phyloP scores from a whole-genome alignment of 1,140 invertebrate species.

The Musca domestica region DNA sequence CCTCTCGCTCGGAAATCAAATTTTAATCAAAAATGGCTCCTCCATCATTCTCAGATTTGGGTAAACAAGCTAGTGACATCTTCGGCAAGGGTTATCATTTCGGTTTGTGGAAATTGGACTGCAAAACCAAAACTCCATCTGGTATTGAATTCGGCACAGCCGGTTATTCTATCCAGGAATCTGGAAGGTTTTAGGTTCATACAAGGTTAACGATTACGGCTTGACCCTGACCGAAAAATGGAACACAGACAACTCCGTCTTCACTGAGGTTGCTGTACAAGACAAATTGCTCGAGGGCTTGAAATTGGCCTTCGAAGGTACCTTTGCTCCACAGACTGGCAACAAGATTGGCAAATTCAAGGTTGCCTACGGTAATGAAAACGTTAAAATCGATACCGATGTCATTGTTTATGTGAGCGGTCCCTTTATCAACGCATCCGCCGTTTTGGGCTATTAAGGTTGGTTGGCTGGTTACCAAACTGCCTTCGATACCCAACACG shows the following conservation, averaged over 20 bases:
- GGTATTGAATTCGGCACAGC: conserved; percentile 91
- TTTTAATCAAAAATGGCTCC: conserved; percentile 87
- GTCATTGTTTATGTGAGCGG: conserved; percentile 85
- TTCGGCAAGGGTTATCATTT: conserved; percentile 97
- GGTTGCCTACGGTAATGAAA: conserved; percentile 83
- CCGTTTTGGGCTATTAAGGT: conserved; percentile 86
- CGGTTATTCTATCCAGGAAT: conserved; percentile 85
- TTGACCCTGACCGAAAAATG: conserved; percentile 96
- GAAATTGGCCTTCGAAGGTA: conserved; percentile 86
- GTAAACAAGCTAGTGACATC: conserved; percentile 92
- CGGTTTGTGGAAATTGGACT: conserved; percentile 89
- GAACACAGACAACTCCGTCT: conserved; percentile 96
- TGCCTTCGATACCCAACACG: conserved; percentile 86
- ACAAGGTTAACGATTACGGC: conserved; percentile 89
- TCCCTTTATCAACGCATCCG: conserved; percentile 78
- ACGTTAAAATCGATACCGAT: conserved; percentile 82
- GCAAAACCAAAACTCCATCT: conserved; percentile 88
- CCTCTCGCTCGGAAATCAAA: no score
- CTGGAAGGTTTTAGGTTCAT: conserved; percentile 88
- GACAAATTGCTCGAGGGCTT: conserved; percentile 90
- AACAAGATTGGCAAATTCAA: conserved; percentile 88
- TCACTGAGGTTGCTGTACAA: conserved; percentile 86
- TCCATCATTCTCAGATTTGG: conserved; percentile 91
- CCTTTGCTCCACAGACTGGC: conserved; percentile 90
- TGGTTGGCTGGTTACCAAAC: conserved; percentile 91